These are phyloP conservation scores for Scolopax rusticola DNA, from an alignment of 2,797 vertebrate species.

Conservation along the genomic window DNA sequence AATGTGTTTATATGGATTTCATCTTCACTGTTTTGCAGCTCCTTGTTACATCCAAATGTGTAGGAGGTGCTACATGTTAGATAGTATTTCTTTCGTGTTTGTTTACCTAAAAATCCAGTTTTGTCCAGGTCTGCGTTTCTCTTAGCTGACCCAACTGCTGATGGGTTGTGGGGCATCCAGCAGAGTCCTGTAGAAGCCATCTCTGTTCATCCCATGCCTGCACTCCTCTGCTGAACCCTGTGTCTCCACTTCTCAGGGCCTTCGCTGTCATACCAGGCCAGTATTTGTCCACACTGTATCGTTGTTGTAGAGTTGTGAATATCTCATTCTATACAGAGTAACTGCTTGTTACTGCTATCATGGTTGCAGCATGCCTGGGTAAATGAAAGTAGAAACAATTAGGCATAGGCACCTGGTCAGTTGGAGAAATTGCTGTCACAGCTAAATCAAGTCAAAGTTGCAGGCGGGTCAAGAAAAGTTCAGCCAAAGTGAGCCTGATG, in stretches of 20 bases:
- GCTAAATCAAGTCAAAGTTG: neutral
- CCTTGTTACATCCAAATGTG: neutral
- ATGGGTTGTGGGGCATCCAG: neutral
- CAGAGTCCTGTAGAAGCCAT: neutral
- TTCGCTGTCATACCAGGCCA: neutral
- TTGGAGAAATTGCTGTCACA: neutral
- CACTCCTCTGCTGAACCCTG: accelerated
- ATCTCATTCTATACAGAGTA: neutral
- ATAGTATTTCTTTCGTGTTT: neutral
- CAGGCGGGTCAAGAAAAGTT: neutral
- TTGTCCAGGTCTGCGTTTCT: neutral
- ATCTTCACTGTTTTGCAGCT: neutral
- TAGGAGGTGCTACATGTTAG: neutral
- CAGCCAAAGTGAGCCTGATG: neutral
- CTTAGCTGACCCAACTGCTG: accelerated
- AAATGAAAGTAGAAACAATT: neutral
- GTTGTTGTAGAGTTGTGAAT: neutral
- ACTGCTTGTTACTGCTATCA: neutral
- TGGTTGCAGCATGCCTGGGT: neutral
- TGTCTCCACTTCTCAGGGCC: neutral
- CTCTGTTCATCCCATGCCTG: neutral
- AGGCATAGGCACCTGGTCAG: neutral
- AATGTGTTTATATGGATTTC: neutral
- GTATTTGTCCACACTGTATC: neutral
- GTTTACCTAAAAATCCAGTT: neutral